These are phyloP conservation scores for Gymnothorax javanicus DNA, from an alignment of 2,797 vertebrate genomes.

Conservation along the genomic window DNA sequence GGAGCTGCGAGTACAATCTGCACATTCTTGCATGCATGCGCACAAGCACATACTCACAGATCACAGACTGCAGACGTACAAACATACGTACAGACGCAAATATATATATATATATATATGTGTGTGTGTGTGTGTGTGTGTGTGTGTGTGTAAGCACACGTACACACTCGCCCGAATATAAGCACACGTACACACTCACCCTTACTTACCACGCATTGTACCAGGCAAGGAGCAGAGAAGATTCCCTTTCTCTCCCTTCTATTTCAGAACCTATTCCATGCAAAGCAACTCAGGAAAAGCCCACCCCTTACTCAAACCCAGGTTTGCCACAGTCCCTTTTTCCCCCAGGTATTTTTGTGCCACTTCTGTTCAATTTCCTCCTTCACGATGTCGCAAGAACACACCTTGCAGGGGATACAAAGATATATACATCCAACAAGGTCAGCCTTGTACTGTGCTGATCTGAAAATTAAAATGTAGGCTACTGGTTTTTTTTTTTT, in stretches of 20 bases:
- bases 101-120: not conserved
- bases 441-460: not conserved
- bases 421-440: not conserved
- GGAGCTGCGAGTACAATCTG: not conserved
- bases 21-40: not conserved
- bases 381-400: not conserved
- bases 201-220: slow-evolving; percentile 55
- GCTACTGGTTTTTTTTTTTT: not conserved
- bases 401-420: not conserved
- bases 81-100: not conserved
- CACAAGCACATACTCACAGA: not conserved
- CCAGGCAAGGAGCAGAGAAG: slow-evolving; percentile 38
- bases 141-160: not conserved
- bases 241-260: slow-evolving; percentile 39
- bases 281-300: slow-evolving; percentile 29
- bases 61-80: not conserved
- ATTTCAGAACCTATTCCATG: slow-evolving; percentile 42
- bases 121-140: no score
- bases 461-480: not conserved
- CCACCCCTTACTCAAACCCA: slow-evolving; percentile 18
- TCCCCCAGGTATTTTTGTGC: not conserved
- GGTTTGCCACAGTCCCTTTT: not conserved
- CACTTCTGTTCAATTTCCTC: not conserved
- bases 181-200: not conserved
- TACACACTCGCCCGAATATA: not conserved